Evolutionary conservation across 1,140 invertebrate species (phyloP), one percentile per base, ranked within the genome.

Genomic region (Trichoplusia ni): DNA sequence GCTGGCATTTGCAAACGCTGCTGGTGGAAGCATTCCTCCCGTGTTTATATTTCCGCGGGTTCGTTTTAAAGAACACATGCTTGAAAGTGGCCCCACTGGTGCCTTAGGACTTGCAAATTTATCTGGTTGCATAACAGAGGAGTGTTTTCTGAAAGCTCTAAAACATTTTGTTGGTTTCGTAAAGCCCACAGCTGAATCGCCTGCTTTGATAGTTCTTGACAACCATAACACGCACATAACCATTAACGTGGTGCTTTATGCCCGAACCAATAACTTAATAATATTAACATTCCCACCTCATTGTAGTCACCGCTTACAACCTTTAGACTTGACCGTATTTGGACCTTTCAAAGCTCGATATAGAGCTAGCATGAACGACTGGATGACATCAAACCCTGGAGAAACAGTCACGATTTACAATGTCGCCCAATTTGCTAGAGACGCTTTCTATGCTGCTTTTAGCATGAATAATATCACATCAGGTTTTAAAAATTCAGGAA

Each of bases 81-180:
- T 90, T 11, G 71, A 73, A 54, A 81, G 82, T 73, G 84, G 78
- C 8, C 89, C 90, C 14, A 21, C 72, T 53, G 90, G 91, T 53
- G 74, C 71, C 31, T 54, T 81, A 9, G 91, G 85, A 44, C 63
- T 69, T 21, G 83, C 88, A 2, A 79, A 84, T 70, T 67, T 25
- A 38, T 84, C 69, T 75, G 91, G 91, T 1, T 92, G 91, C 89
- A 91, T 92, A 81, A 88, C 1, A 35, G 16, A 1, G 35, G 0
- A 42, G 63, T 19, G 33, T 5, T 90, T 90, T 64, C 35, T 83
- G 0, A 37, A 63, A 23, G 78, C 73, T 25, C 62, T 88, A 7
- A 54, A 88, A 68, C 81, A 90, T 71, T 89, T 91, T 53, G 25
- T 74, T 7, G 7, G 18, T 18, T 19, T 18, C 9, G 16, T 42